A percentile compares a stretch with the other conserved stretches of the same genome.
Evolutionary conservation across 2,888 invertebrate genomes (phyloP).

Genomic region (Mythimna vitellina): DNA sequence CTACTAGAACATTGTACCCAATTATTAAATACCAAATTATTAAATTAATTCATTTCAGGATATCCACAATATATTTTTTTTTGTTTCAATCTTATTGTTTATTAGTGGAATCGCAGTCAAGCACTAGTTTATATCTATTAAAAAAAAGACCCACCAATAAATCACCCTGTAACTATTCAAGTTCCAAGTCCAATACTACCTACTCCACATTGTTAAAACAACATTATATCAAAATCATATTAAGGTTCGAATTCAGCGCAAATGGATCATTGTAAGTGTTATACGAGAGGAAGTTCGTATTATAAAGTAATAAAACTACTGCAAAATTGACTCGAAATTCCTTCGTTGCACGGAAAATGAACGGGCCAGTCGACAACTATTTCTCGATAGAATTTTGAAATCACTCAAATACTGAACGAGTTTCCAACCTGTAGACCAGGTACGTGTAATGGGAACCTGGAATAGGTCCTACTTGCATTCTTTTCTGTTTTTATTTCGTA

Average conservation of each 20-base stretch:
- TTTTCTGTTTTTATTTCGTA: background rate
- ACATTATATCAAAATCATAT: background rate
- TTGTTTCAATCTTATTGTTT: too few species aligned
- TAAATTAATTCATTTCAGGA: too few species aligned
- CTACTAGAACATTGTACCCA: too few species aligned
- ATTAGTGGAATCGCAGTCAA: too few species aligned
- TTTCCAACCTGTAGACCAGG: slow-evolving; percentile 4
- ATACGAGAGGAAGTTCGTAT: slow-evolving; percentile 49
- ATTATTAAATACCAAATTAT: too few species aligned
- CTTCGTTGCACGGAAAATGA: slow-evolving; percentile 66
- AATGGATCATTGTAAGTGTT: slow-evolving; percentile 41
- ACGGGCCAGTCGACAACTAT: slow-evolving; percentile 60
- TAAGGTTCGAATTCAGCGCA: slow-evolving; percentile 4
- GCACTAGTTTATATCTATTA: too few species aligned
- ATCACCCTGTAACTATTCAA: background rate
- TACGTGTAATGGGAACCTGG: slow-evolving; percentile 5
- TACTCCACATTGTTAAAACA: slow-evolving; percentile 3
- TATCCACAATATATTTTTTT: too few species aligned
- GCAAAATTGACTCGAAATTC: slow-evolving; percentile 64
- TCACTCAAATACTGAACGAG: slow-evolving; percentile 35
- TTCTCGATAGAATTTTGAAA: slow-evolving; percentile 53
- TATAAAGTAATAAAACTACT: slow-evolving; percentile 54
- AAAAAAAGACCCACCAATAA: too few species aligned
- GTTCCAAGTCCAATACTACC: background rate
- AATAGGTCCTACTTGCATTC: slow-evolving; percentile 4